Evolutionary conservation across 2,888 invertebrate species (phyloP), one percentile per base, ranked within the genome.

Genomic region (Linnaemya vulpina): DNA sequence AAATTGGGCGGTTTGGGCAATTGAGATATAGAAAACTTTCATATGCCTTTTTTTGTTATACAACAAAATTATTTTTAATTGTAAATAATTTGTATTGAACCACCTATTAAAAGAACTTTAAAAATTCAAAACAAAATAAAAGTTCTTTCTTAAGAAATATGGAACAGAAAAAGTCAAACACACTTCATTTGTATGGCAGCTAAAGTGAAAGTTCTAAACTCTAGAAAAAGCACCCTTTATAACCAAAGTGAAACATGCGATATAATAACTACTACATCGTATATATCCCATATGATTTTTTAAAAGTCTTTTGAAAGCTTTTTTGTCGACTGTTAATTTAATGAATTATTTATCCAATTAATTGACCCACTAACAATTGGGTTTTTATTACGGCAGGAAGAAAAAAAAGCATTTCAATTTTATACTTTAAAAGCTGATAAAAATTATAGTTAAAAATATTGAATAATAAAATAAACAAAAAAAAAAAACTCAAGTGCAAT

Each of bases 311-410:
- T 51, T 51, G 1, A 55, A 35, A 22, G 13, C 40, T n/a, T 67
- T 46, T 25, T 15, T 73, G 25, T 76, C 30, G 65, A 71, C 73
- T 71, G 62, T 60, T 76, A 76, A 76, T 76, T 76, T 20, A 73
- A 51, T 78, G 63, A 83, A 20, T 62, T 38, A 78, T 75, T 83
- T 70, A 35, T 22, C n/a, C 49, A 70, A 83, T 73, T 74, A 74
- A 74, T 70, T 51, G 65, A 51, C 63, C 76, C 17, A 15, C 20
- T 49, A 58, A 58, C 71, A 79, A 71, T 65, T 63, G 38, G 35
- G 63, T 25, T 76, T 76, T 25, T 46, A 5, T 25, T 25, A 30
- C 30, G 30, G 30, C 30, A 30, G n/a, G n/a, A 38, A 38, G 10
- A 40, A 40, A 53, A 43, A 43, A 46, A 73, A 10, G 3, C 11